These are phyloP conservation scores for Drosophila lutescens DNA, from an alignment of 2,888 invertebrate genomes.

Conservation along the genomic window DNA sequence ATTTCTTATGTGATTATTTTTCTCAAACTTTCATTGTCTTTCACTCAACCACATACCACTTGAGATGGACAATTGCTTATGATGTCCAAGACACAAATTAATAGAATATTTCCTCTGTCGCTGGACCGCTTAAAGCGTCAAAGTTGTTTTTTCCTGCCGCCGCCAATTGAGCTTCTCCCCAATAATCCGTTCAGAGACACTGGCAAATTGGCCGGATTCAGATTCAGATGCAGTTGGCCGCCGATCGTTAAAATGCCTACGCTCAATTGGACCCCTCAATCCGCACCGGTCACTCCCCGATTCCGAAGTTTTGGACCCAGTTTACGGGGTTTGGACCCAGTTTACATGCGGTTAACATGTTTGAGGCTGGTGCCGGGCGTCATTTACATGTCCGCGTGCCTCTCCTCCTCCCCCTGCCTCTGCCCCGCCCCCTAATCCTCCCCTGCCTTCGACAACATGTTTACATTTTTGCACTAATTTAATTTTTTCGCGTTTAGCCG, in stretches of 20 bases:
- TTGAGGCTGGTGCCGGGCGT: slow-evolving; percentile 77
- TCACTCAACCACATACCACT: neutral
- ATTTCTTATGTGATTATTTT: too few species aligned
- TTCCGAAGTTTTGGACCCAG: neutral
- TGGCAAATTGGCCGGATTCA: slow-evolving; percentile 40
- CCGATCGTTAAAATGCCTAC: slow-evolving; percentile 50
- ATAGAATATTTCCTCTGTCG: slow-evolving; percentile 1
- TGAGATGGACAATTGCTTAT: neutral
- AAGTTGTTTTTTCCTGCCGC: slow-evolving; percentile 30
- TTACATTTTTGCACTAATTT: slow-evolving; percentile 79
- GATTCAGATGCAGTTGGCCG: slow-evolving; percentile 11
- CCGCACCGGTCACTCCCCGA: slow-evolving; percentile 24
- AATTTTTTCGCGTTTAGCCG: slow-evolving; percentile 69
- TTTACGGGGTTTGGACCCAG: slow-evolving; percentile 39
- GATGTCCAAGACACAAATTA: slow-evolving; percentile 4
- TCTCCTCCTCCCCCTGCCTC: slow-evolving; percentile 52
- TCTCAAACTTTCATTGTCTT: neutral
- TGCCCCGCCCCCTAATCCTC: slow-evolving; percentile 21
- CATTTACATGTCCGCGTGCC: slow-evolving; percentile 72
- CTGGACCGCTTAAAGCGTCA: slow-evolving; percentile 10
- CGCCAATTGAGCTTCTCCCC: slow-evolving; percentile 27
- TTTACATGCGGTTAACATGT: slow-evolving; percentile 75
- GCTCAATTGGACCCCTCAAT: slow-evolving; percentile 23
- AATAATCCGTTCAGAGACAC: slow-evolving; percentile 42
- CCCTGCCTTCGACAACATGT: slow-evolving; percentile 68